Conservation (phyloP, 1,140 invertebrate species). For the Aradophagus sp. region DNA sequence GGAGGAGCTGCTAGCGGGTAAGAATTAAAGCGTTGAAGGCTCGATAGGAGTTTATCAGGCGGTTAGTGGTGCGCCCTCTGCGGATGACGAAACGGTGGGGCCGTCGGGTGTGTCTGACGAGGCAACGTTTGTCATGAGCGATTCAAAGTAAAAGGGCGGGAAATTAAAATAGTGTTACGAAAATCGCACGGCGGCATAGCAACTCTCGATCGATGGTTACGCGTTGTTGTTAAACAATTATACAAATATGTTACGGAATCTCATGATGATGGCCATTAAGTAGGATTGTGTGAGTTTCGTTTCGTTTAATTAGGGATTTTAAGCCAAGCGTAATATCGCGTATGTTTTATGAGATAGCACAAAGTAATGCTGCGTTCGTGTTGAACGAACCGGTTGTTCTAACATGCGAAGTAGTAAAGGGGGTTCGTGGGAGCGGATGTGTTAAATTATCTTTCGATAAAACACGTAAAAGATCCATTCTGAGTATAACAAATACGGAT, state of each 20-base stretch:
- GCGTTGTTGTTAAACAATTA: background rate
- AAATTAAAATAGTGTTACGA: background rate
- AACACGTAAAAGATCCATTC: background rate
- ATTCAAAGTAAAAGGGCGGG: background rate
- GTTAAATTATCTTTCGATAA: background rate
- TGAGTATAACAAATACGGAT: background rate
- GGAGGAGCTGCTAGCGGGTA: no score
- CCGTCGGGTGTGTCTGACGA: no score
- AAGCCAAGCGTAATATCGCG: background rate
- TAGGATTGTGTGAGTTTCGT: conserved; percentile 1
- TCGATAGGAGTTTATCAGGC: no score
- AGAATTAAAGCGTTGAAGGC: no score
- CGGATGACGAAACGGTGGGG: no score
- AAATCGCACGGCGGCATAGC: background rate
- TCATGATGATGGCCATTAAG: background rate
- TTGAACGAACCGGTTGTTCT: background rate
- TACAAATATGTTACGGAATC: background rate
- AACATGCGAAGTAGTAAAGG: background rate
- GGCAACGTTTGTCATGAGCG: background rate
- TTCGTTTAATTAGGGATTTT: background rate
- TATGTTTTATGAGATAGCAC: background rate
- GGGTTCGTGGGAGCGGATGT: background rate
- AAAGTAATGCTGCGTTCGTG: background rate
- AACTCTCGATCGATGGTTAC: background rate
- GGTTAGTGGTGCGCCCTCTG: no score